phyloP scores from a whole-genome alignment of 53 echinoderm and acorn worm genomes.

The Mesocentrotus franciscanus region DNA sequence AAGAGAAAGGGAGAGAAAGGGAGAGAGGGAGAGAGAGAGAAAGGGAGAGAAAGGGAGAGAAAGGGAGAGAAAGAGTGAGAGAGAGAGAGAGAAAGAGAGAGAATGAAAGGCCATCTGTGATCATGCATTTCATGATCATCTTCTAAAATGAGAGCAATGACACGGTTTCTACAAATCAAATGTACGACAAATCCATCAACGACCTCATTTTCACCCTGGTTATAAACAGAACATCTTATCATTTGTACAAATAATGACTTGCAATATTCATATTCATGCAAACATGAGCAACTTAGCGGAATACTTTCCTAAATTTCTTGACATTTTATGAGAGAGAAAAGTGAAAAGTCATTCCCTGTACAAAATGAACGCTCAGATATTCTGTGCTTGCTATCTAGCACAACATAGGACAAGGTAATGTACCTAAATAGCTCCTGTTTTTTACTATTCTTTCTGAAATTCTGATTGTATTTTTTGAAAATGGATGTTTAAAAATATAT shows the following conservation, averaged over 20 bases:
- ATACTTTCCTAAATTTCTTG: not conserved
- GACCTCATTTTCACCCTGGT: not conserved
- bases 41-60: not conserved
- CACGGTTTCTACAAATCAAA: conserved; percentile 19
- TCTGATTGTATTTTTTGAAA: not conserved
- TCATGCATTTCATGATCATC: not conserved
- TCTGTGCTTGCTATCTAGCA: too few species aligned
- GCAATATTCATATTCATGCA: not conserved
- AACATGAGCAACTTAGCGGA: not conserved
- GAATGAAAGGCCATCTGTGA: not conserved
- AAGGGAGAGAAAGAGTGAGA: not conserved
- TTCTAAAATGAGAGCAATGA: not conserved
- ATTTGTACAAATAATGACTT: conserved; percentile 19
- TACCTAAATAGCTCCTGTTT: too few species aligned
- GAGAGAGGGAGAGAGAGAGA: too few species aligned
- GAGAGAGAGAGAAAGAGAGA: not conserved
- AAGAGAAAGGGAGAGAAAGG: not conserved
- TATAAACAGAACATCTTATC: not conserved
- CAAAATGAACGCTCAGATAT: too few species aligned
- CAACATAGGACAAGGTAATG: too few species aligned
- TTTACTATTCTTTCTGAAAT: not conserved
- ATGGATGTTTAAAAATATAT: too few species aligned
- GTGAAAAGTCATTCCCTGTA: not conserved
- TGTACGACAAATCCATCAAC: conserved; percentile 19
- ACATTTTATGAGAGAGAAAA: not conserved